Conservation (phyloP, 2,797 vertebrate species). For the Novumbra hubbsi region DNA sequence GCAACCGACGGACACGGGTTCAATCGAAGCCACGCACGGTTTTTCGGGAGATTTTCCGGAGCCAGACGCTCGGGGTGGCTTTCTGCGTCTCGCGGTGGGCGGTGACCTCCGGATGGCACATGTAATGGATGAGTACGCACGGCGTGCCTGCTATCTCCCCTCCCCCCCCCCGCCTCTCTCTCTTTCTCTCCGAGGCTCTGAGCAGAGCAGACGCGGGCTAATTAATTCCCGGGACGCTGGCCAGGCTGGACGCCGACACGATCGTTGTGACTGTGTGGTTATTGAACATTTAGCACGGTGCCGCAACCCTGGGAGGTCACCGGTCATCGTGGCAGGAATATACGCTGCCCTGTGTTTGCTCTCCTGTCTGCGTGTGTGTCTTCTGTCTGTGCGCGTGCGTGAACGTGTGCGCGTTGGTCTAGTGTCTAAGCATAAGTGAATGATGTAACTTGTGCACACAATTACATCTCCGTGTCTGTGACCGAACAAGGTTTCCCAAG, state of each 20-base stretch:
- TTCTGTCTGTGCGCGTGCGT: neutral
- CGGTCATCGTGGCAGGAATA: slow-evolving; percentile 62
- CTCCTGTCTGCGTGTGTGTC: neutral
- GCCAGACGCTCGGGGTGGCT: slow-evolving; percentile 50
- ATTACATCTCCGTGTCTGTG: neutral
- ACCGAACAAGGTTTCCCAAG: no score
- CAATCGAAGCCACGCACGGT: slow-evolving; percentile 51
- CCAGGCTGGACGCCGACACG: slow-evolving; percentile 67
- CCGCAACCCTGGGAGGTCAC: slow-evolving; percentile 62
- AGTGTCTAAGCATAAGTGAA: neutral
- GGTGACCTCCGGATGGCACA: slow-evolving; percentile 64
- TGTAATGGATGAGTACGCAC: slow-evolving; percentile 70
- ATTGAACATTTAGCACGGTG: slow-evolving; percentile 71
- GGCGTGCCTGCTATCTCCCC: slow-evolving; percentile 54
- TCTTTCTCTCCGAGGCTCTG: slow-evolving; percentile 46
- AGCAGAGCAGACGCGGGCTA: slow-evolving; percentile 66
- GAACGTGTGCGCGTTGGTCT: slow-evolving; percentile 26
- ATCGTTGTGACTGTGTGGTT: slow-evolving; percentile 68
- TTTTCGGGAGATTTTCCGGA: slow-evolving; percentile 60
- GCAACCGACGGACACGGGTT: slow-evolving; percentile 37
- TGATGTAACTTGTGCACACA: neutral
- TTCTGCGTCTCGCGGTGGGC: slow-evolving; percentile 45
- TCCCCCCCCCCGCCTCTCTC: no score
- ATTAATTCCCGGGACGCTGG: slow-evolving; percentile 71
- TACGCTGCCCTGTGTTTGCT: slow-evolving; percentile 56